Evolutionary conservation across 2,888 invertebrate genomes (phyloP).

Genomic region (Orthosia incerta): DNA sequence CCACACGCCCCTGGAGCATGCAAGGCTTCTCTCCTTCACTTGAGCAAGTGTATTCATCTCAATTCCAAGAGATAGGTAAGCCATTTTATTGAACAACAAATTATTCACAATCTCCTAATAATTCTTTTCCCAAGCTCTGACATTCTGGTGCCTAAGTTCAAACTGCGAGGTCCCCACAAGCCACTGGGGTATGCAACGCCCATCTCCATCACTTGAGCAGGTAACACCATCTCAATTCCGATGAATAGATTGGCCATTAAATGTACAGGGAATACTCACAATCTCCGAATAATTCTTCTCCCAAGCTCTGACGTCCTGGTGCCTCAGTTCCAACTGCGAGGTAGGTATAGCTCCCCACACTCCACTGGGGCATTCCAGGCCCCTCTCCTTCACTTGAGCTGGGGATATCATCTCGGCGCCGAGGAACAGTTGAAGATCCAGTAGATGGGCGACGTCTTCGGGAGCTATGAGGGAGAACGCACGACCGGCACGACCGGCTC

Average conservation of each 20-base stretch:
- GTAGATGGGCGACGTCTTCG: constrained; percentile 97
- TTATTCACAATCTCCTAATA: too few species aligned
- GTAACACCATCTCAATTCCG: constrained; percentile 92
- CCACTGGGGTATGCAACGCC: too few species aligned
- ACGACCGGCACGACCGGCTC: constrained; percentile 97
- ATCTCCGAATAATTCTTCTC: constrained; percentile 94
- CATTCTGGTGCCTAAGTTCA: too few species aligned
- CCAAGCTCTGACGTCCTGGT: constrained; percentile 94
- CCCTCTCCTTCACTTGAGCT: constrained; percentile 72
- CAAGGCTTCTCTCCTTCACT: constrained; percentile 70
- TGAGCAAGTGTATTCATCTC: too few species aligned
- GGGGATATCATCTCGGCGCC: constrained; percentile 92
- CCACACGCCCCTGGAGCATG: constrained; percentile 92
- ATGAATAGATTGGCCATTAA: constrained; percentile 92
- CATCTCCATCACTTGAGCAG: constrained; percentile 76
- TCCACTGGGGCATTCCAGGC: constrained; percentile 89
- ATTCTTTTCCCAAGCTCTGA: too few species aligned
- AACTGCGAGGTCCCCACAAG: too few species aligned
- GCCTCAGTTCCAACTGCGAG: constrained; percentile 95
- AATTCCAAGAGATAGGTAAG: too few species aligned
- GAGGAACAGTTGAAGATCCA: constrained; percentile 98
- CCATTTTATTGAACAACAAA: too few species aligned
- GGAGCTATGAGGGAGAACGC: constrained; percentile 97
- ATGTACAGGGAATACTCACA: constrained; percentile 87
- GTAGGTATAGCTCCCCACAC: constrained; percentile 96